Evolutionary conservation across 2,797 vertebrate species (phyloP).

Genomic region (Microctenopoma lineatum): DNA sequence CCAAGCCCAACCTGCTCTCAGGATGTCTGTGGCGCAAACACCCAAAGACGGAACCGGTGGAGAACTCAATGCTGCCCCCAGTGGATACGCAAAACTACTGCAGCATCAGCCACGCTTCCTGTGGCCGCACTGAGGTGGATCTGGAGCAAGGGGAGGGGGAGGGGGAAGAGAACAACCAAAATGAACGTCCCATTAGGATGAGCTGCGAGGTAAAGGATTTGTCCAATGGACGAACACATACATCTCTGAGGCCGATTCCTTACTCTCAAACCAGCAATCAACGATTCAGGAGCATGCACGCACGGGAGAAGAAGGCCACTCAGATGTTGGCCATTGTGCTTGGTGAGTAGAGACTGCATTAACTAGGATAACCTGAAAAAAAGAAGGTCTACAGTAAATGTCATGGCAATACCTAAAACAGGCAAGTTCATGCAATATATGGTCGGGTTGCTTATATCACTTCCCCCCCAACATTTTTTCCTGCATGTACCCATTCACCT

Average conservation of each 20-base stretch:
- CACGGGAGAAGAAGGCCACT: conserved; percentile 93
- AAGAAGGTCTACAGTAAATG: conserved; percentile 37
- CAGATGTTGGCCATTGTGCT: conserved; percentile 95
- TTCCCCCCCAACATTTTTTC: conserved; percentile 8
- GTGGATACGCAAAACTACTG: conserved; percentile 87
- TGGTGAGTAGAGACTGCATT: conserved; percentile 83
- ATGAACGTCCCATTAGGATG: conserved; percentile 66
- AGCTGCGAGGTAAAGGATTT: conserved; percentile 88
- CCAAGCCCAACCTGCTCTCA: conserved; percentile 75
- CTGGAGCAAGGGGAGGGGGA: conserved; percentile 54
- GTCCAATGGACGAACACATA: conserved; percentile 86
- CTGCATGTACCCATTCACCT: conserved; percentile 2
- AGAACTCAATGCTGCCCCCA: conserved; percentile 80
- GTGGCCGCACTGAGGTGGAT: conserved; percentile 75
- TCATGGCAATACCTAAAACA: conserved; percentile 20
- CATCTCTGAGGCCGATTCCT: conserved; percentile 77
- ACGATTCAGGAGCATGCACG: conserved; percentile 86
- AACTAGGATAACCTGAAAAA: conserved; percentile 18
- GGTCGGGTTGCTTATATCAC: neutral
- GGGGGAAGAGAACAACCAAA: conserved; percentile 41
- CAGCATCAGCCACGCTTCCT: conserved; percentile 90
- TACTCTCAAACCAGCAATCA: conserved; percentile 61
- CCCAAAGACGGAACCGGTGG: conserved; percentile 78
- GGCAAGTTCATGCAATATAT: conserved; percentile 7
- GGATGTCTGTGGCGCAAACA: conserved; percentile 84